Percentiles rank a stretch among this genome's conserved stretches.
phyloP scores from a whole-genome alignment of 2,797 vertebrate species.

The Micropoecilia bifurca region DNA sequence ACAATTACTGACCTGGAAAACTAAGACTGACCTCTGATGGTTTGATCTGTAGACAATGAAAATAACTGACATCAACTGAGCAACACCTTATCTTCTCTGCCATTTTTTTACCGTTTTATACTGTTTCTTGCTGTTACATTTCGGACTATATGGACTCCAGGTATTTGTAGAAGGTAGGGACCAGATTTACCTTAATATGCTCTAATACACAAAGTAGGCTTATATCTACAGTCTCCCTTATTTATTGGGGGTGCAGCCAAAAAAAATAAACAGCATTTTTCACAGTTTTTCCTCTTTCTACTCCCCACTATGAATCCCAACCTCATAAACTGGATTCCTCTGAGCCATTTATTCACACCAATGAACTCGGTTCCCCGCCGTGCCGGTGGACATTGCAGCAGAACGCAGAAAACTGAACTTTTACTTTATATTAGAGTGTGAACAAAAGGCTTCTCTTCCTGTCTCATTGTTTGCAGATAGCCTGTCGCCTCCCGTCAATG shows the following conservation, averaged over 20 bases:
- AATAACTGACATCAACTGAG: neutral
- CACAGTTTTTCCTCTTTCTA: constrained; percentile 20
- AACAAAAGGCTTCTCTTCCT: constrained; percentile 26
- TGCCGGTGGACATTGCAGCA: neutral
- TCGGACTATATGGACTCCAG: neutral
- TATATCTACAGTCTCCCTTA: too few species aligned
- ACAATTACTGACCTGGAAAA: neutral
- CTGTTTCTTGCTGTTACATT: neutral
- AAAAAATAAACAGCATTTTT: neutral
- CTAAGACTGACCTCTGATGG: neutral
- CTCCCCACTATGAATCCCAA: constrained; percentile 11
- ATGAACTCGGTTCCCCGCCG: constrained; percentile 22
- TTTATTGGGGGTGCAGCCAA: neutral
- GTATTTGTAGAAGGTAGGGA: too few species aligned
- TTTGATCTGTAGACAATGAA: neutral
- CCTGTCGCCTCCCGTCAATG: constrained; percentile 91
- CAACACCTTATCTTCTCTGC: neutral
- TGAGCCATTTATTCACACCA: constrained; percentile 28
- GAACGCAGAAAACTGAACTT: neutral
- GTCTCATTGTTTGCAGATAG: constrained; percentile 82
- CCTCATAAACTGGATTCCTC: constrained; percentile 32
- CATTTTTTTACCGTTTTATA: neutral
- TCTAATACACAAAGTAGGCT: too few species aligned
- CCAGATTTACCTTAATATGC: too few species aligned
- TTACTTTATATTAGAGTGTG: constrained; percentile 8